A percentile compares a stretch with the other conserved stretches of the same genome.
phyloP scores from a whole-genome alignment of 2,113 vertebrate genomes.

The Nansenia antarctica region DNA sequence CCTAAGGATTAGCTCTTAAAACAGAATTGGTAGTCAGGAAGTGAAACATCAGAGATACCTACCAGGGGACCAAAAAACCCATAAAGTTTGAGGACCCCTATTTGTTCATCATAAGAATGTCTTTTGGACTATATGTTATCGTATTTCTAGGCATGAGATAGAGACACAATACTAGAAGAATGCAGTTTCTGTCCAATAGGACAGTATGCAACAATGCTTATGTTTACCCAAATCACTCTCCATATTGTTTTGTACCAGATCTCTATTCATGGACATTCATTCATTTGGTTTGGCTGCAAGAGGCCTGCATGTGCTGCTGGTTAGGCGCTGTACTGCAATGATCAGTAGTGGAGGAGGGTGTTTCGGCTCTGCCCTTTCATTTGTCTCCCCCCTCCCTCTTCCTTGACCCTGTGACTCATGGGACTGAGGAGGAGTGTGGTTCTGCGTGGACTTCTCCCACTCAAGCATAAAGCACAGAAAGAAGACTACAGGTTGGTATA shows the following conservation, averaged over 20 bases:
- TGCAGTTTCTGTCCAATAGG: neutral
- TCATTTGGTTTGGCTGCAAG: constrained; percentile 41
- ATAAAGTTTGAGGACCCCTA: too few species aligned
- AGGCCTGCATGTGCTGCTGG: constrained; percentile 41
- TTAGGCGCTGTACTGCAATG: constrained; percentile 36
- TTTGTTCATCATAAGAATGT: neutral
- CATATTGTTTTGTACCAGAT: neutral
- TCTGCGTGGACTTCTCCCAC: constrained; percentile 7
- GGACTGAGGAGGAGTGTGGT: constrained; percentile 10
- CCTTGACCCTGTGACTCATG: constrained; percentile 33
- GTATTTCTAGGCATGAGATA: neutral
- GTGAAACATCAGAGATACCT: too few species aligned
- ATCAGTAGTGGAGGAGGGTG: constrained; percentile 12
- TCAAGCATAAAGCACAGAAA: constrained; percentile 24
- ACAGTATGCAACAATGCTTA: neutral
- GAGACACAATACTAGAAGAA: neutral
- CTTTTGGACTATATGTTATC: neutral
- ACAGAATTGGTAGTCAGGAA: too few species aligned
- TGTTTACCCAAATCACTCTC: neutral
- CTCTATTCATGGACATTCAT: constrained; percentile 39
- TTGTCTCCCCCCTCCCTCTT: constrained; percentile 8
- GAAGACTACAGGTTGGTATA: constrained; percentile 28
- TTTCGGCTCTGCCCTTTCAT: constrained; percentile 11
- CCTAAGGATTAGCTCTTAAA: too few species aligned
- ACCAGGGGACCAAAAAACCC: too few species aligned